Base-by-base conservation (phyloP, 2,113 vertebrate species). In the Syngnathus scovelli region DNA sequence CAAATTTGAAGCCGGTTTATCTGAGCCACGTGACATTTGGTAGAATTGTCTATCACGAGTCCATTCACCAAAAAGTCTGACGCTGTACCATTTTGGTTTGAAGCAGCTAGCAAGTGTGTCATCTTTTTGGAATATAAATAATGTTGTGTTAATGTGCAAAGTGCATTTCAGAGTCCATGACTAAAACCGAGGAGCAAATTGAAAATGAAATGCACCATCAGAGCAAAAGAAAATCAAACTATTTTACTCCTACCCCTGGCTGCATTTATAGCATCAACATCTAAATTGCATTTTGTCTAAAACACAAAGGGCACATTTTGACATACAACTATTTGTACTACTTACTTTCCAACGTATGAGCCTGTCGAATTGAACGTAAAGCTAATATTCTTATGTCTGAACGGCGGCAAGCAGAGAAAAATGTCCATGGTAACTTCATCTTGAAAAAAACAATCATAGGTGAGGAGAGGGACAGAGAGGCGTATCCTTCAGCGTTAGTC, bases 401-500 rank as follows among this genome's bases (percentile, higher is more conserved):
- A 18, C 7, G 44, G 16, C 44, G 16, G 44, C 44, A 48, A 15
- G 8, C 11, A 11, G 41, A 43, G 6, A 15, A 15, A 18, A 12
- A 9, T 4, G 44, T 49, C 18, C 9, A 49, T 49, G 7, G 46
- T 19, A 49, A 1, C 46, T 49, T 49, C 16, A 18, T 49, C 16
- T 10, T 5, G 27, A 36, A 33, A 55, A 13, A 23, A 27, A 55
- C 15, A 55, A 27, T 5, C 4, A 18, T 7, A 62, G 74, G 67
- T 67, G 79, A 65, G 41, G 66, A 79, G 70, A 52, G 76, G 68
- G 62, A 70, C 54, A 37, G 56, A 68, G 67, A 75, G 54, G 51
- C 71, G 58, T 82, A 70, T 88, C 74, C 72, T 76, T 83, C 64
- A 23, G 71, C 74, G 74, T 82, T 73, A 76, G 60, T n/a, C 46